A percentile compares a stretch with the other conserved stretches of the same genome.
Evolutionary conservation across 2,113 vertebrate genomes (phyloP).

Genomic region (Parus major): DNA sequence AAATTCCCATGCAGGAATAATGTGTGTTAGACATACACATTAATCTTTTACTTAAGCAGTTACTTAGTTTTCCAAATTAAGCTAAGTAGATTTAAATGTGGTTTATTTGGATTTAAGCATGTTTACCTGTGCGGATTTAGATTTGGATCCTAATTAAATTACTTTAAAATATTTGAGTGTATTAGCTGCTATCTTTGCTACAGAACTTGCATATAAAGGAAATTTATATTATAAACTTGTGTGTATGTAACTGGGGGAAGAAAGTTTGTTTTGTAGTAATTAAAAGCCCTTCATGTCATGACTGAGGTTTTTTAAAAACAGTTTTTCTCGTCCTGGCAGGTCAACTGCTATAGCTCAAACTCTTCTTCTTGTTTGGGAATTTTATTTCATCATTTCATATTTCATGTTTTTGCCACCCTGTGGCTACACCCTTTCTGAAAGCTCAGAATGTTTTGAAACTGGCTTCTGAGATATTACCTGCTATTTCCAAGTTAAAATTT

Average conservation of each 20-base stretch:
- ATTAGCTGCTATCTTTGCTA: background rate
- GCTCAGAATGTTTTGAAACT: background rate
- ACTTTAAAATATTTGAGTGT: background rate
- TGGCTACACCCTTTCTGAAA: background rate
- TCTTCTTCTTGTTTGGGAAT: background rate
- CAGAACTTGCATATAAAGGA: background rate
- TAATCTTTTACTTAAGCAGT: background rate
- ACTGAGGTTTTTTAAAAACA: background rate
- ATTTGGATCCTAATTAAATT: background rate
- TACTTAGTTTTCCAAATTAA: constrained; percentile 1
- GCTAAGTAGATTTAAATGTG: background rate
- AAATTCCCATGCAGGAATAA: background rate
- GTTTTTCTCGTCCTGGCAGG: background rate
- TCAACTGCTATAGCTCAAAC: background rate
- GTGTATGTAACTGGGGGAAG: background rate
- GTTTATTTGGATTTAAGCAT: constrained; percentile 2
- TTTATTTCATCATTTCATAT: background rate
- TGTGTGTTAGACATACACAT: background rate
- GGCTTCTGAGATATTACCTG: background rate
- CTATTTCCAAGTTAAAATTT: background rate
- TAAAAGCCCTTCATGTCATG: background rate
- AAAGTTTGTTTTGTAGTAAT: background rate
- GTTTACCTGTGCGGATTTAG: background rate
- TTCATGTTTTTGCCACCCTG: background rate
- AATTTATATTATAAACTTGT: background rate